These are phyloP conservation scores for Centropus bengalensis DNA, from an alignment of 2,113 vertebrate genomes.

Conservation along the genomic window DNA sequence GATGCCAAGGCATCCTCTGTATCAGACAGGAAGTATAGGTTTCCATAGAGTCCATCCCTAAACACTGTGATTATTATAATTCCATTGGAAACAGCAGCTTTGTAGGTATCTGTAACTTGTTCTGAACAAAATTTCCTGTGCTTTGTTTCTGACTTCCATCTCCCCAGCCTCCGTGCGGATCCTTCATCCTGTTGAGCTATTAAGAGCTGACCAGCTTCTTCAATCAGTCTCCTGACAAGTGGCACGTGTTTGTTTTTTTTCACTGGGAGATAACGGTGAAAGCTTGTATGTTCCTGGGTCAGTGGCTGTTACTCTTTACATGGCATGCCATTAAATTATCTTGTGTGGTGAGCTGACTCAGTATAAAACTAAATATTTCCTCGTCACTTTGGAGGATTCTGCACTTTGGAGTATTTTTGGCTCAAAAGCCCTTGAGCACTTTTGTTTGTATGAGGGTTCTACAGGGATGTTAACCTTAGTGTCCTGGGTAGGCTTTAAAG, in stretches of 20 bases:
- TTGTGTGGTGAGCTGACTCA: neutral
- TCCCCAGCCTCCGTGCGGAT: rapidly evolving
- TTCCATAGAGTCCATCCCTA: neutral
- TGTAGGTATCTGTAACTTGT: neutral
- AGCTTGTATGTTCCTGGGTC: neutral
- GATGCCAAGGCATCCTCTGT: neutral
- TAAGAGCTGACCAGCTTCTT: neutral
- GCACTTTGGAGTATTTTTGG: neutral
- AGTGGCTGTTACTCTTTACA: neutral
- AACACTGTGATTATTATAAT: neutral
- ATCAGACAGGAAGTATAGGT: neutral
- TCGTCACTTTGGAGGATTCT: neutral
- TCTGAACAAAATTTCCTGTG: neutral
- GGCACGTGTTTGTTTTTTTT: neutral
- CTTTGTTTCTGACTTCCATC: neutral
- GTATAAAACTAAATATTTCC: neutral
- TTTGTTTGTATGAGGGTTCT: neutral
- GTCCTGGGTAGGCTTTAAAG: neutral
- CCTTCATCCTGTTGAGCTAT: neutral
- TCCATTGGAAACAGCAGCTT: neutral
- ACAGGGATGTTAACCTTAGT: neutral
- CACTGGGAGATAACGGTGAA: neutral
- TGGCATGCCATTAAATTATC: neutral
- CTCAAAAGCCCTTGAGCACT: neutral
- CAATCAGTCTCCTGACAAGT: neutral